Evolutionary conservation across 2,797 vertebrate species (phyloP).

Genomic region (Sebastolobus altivelis): DNA sequence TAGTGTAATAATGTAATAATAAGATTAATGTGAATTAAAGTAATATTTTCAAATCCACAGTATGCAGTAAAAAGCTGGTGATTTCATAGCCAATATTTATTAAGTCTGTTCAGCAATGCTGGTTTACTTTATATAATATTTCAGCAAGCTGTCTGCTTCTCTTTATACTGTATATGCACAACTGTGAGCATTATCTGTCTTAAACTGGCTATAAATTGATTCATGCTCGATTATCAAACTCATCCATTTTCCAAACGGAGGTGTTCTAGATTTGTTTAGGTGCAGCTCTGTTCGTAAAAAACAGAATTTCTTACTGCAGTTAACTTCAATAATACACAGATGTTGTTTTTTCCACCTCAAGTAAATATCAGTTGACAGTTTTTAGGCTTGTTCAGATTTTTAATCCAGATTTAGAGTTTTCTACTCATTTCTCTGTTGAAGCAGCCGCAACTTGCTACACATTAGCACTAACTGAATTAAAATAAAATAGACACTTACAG

Average conservation of each 20-base stretch:
- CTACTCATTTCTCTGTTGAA: neutral
- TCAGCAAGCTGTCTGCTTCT: neutral
- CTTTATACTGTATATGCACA: too few species aligned
- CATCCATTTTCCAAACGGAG: neutral
- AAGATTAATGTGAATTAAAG: neutral
- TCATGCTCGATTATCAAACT: neutral
- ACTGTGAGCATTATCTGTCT: neutral
- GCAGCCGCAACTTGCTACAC: neutral
- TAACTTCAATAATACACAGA: neutral
- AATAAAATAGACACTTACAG: neutral
- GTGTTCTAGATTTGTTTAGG: neutral
- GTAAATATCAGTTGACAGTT: too few species aligned
- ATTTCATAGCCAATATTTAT: neutral
- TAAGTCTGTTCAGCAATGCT: neutral
- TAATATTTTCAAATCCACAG: neutral
- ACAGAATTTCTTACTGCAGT: neutral
- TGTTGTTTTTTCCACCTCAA: too few species aligned
- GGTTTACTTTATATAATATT: too few species aligned
- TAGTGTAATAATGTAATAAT: neutral
- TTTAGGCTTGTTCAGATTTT: neutral
- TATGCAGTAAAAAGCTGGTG: neutral
- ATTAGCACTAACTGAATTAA: conserved; percentile 13
- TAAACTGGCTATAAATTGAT: neutral
- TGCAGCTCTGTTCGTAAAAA: neutral
- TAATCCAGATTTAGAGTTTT: neutral